Base-by-base conservation (phyloP, 92 coral and sea anemone genomes). In the Epizoanthus illoricatus region DNA sequence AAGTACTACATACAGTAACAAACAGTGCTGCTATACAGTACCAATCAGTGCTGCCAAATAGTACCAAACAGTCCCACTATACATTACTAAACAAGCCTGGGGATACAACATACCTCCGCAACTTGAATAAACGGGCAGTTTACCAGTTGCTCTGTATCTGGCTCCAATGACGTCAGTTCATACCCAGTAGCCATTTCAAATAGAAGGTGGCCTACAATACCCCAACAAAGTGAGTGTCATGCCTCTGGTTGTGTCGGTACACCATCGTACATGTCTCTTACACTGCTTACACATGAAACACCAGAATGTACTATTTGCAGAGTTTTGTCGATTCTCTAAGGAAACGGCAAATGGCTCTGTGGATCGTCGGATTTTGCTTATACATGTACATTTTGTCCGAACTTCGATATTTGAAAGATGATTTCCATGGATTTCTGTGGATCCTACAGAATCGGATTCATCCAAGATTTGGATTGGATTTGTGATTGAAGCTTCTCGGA, bases 141-240 rank as follows among this genome's bases (percentile, higher is more conserved):
- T n/a, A 78, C 82, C 9, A 78, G 82, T 78, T 78, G 82, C 54
- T 62, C 71, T 63, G 82, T 62, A 13, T 78, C 82, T 20, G 82
- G 82, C 60, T 78, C 82, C 33, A 78, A 36, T 9, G 82, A 78
- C 0, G 71, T 78, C 4, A 78, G 56, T 45, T 78, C 82, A 19
- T 78, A 63, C 0, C 82, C 82, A 15, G 66, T 11, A 11, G 71
- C 43, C 82, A 78, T 78, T 19, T 78, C 82, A 78, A 63, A 78
- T 6, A 78, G 39, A 20, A 78, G 69, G 54, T 78, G 82, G 4
- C 82, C 82, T 78, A 17, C 42, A 62, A 7, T 5, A 18, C 4
- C 9, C 33, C 7, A 75, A 58, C 1, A 28, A 28, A 75, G 36
- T 36, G 2, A 33, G 6, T 24, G 9, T 15, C 11, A 20, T 23